phyloP scores from a whole-genome alignment of 1,140 invertebrate genomes.

The Lepidostoma basale region DNA sequence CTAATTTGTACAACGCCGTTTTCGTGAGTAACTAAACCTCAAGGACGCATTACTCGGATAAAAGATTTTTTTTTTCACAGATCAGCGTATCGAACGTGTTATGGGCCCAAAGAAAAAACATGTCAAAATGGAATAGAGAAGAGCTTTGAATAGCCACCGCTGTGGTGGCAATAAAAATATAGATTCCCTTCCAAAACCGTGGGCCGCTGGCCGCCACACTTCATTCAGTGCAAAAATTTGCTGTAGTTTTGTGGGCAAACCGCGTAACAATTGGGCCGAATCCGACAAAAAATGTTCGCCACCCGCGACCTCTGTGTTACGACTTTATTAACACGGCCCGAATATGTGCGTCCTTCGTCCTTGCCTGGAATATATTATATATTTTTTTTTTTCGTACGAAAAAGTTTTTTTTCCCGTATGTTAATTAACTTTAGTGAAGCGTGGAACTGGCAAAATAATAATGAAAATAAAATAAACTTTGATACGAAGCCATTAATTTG shows the following conservation, averaged over 20 bases:
- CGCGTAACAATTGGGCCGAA: not conserved
- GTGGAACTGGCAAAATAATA: too few species aligned
- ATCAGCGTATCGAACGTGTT: too few species aligned
- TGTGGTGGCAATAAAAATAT: constrained; percentile 13
- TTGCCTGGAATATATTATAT: not conserved
- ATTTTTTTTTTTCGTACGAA: not conserved
- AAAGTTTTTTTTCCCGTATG: too few species aligned
- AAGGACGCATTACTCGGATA: not conserved
- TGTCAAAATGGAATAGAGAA: not conserved
- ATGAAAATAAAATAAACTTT: too few species aligned
- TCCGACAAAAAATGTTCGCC: not conserved
- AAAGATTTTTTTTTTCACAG: not conserved
- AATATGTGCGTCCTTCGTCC: not conserved
- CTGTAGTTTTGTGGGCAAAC: constrained; percentile 5
- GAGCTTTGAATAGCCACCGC: not conserved
- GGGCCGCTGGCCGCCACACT: not conserved
- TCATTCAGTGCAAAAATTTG: constrained; percentile 22
- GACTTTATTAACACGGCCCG: not conserved
- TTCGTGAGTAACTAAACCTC: not conserved
- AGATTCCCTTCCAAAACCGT: not conserved
- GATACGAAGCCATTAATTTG: too few species aligned
- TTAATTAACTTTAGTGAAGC: not conserved
- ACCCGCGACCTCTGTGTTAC: not conserved
- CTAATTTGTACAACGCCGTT: not conserved
- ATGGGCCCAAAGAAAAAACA: too few species aligned